phyloP scores from a whole-genome alignment of 1,140 invertebrate genomes.

The Aplysia californica region DNA sequence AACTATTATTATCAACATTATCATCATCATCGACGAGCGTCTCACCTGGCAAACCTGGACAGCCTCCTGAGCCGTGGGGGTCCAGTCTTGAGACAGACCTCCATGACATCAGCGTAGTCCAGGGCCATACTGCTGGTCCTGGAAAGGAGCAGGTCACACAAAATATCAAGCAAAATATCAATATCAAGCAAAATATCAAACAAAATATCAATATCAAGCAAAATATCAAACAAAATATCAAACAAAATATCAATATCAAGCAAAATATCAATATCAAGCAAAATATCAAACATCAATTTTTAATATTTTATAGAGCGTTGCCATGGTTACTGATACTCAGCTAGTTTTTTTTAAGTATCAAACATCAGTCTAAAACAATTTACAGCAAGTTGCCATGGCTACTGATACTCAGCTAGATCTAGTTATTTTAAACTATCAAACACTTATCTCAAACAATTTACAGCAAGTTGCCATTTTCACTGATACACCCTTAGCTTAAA shows the following conservation, averaged over 20 bases:
- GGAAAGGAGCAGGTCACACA: constrained; percentile 6
- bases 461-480: no score
- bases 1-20: no score
- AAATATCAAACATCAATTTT: background rate
- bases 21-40: no score
- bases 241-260: background rate
- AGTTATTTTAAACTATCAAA: no score
- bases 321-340: no score
- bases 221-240: background rate
- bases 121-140: constrained; percentile 35
- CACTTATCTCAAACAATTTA: no score
- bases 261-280: background rate
- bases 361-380: no score
- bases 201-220: background rate
- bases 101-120: constrained; percentile 48
- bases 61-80: constrained; percentile 21
- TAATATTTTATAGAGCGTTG: background rate
- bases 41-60: constrained; percentile 29
- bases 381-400: no score
- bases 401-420: no score
- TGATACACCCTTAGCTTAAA: no score
- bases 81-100: constrained; percentile 37
- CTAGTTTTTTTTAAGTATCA: no score
- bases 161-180: background rate
- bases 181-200: background rate